These are phyloP conservation scores for Nothocercus julius DNA, from an alignment of 2,113 vertebrate species.

Conservation along the genomic window DNA sequence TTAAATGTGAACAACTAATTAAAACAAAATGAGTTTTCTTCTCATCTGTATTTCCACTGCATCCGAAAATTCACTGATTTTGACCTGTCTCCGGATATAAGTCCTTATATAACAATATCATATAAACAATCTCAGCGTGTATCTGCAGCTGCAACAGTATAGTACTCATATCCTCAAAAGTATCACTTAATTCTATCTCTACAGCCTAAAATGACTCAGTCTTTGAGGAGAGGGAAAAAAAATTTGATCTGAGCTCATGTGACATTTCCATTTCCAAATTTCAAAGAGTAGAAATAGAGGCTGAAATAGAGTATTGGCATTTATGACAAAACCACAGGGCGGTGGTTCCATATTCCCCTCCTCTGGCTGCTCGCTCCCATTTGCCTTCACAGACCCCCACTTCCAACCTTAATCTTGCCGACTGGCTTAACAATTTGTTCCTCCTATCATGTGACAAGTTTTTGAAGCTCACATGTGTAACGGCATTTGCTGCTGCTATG, in stretches of 20 bases:
- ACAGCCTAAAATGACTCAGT: slow-evolving; percentile 54
- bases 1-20: background rate
- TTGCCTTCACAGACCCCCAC: slow-evolving; percentile 53
- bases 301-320: slow-evolving; percentile 38
- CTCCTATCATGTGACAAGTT: slow-evolving; percentile 70
- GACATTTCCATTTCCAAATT: slow-evolving; percentile 55
- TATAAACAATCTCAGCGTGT: background rate
- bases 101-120: background rate
- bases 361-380: background rate
- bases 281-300: background rate
- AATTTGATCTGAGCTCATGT: slow-evolving; percentile 14
- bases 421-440: slow-evolving; percentile 69
- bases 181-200: slow-evolving; percentile 50
- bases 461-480: slow-evolving; percentile 65
- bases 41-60: background rate
- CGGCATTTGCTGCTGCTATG: slow-evolving; percentile 45
- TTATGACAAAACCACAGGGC: slow-evolving; percentile 52
- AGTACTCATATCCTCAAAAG: slow-evolving; percentile 55
- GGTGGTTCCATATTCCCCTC: background rate
- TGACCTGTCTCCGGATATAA: background rate
- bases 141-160: slow-evolving; percentile 40
- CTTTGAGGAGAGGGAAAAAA: background rate
- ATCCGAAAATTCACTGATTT: background rate
- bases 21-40: background rate
- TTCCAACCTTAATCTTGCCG: slow-evolving; percentile 62